Percentiles rank a stretch among this genome's conserved stretches.
These are phyloP conservation scores for Hormaphis cornu DNA, from an alignment of 1,140 invertebrate species.

Conservation along the genomic window DNA sequence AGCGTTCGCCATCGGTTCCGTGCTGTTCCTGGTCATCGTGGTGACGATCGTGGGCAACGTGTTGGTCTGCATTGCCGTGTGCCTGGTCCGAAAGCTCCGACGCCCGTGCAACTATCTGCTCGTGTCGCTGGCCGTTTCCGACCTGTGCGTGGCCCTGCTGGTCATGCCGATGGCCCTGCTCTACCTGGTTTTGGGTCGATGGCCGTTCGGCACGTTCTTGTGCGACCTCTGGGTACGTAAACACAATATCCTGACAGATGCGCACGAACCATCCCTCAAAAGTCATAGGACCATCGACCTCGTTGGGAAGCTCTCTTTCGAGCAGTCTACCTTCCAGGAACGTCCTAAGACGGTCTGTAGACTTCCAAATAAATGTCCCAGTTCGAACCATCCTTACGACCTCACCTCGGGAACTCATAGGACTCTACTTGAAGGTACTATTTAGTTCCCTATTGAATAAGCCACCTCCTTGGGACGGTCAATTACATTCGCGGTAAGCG, in stretches of 20 bases:
- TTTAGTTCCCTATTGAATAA: no score
- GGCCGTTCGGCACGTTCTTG: constrained; percentile 71
- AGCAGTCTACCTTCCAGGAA: no score
- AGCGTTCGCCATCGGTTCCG: constrained; percentile 58
- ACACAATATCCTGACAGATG: background rate
- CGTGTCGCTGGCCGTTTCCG: constrained; percentile 82
- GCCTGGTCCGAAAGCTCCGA: constrained; percentile 73
- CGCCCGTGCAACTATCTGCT: constrained; percentile 77
- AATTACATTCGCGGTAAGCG: no score
- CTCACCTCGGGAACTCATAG: no score
- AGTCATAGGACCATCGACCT: no score
- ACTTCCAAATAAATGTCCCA: no score
- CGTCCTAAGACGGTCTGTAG: no score
- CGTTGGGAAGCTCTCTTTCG: no score
- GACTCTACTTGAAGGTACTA: no score
- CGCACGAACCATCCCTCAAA: background rate
- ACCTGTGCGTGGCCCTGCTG: constrained; percentile 68
- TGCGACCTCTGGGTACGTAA: constrained; percentile 67
- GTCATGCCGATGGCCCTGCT: constrained; percentile 80
- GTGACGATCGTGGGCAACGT: constrained; percentile 80
- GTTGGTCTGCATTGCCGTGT: constrained; percentile 78
- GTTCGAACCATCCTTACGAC: no score
- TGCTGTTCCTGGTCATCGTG: constrained; percentile 65
- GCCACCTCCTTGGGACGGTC: no score
- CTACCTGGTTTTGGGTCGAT: constrained; percentile 68